phyloP scores from a whole-genome alignment of 1,140 invertebrate species.

The Brachionus plicatilis region DNA sequence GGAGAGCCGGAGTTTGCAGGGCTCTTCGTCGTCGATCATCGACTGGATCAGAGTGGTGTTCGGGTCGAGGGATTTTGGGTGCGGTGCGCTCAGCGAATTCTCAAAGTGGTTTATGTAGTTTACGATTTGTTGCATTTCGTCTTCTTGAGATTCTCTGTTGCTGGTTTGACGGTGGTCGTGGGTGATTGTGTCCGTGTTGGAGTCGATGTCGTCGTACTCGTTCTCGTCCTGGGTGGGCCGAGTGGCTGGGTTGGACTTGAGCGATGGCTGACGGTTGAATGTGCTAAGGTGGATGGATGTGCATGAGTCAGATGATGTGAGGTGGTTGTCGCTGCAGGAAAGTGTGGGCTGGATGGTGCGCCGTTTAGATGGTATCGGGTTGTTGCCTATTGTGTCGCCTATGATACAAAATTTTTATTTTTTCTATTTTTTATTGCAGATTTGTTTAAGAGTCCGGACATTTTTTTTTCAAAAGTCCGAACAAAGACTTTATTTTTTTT shows the following conservation, averaged over 20 bases:
- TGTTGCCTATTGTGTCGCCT: neutral
- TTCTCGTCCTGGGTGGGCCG: neutral
- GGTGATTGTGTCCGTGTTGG: neutral
- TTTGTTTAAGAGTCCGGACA: too few relatives aligned
- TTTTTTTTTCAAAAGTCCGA: too few relatives aligned
- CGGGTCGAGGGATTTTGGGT: neutral
- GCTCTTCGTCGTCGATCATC: constrained; percentile 13
- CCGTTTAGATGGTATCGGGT: constrained; percentile 17
- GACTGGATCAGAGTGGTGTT: neutral
- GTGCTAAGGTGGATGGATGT: neutral
- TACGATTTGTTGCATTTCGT: constrained; percentile 3
- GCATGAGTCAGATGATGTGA: neutral
- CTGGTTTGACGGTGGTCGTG: neutral
- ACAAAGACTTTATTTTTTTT: too few relatives aligned
- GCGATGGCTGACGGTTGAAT: neutral
- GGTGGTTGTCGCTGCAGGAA: neutral
- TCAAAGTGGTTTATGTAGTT: constrained; percentile 25
- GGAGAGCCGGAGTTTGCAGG: neutral
- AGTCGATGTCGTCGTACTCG: constrained; percentile 4
- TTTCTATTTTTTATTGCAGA: too few relatives aligned
- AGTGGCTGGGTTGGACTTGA: neutral
- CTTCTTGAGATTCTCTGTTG: neutral
- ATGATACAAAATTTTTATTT: neutral
- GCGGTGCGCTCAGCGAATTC: neutral
- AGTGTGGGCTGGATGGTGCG: constrained; percentile 17